Conservation (phyloP, 2,888 invertebrate species). For the Aspidiotus rigidus region DNA sequence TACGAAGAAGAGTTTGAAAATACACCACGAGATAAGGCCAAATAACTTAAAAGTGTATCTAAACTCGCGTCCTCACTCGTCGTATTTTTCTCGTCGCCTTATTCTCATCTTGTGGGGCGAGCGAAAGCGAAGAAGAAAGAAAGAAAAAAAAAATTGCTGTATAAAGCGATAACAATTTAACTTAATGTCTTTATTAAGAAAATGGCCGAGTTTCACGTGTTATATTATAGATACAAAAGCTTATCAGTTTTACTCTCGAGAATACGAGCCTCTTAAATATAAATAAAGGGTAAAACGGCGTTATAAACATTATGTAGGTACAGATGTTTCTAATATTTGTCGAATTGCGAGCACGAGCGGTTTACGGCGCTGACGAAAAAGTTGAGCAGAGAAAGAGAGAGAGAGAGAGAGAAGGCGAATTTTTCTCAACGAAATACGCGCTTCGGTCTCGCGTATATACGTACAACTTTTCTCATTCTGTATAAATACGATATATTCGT, state of each 20-base stretch:
- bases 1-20: background rate
- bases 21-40: background rate
- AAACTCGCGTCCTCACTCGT: background rate
- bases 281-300: background rate
- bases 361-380: no score
- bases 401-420: no score
- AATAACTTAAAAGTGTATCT: background rate
- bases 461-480: no score
- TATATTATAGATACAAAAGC: background rate
- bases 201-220: constrained; percentile 5
- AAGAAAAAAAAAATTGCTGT: background rate
- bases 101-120: background rate
- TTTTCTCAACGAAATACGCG: no score
- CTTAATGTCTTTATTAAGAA: constrained; percentile 18
- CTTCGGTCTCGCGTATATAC: no score
- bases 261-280: constrained; percentile 1
- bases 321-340: constrained; percentile 1
- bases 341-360: background rate
- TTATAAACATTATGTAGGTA: constrained; percentile 4
- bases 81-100: background rate
- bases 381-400: no score
- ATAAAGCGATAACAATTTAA: constrained; percentile 12
- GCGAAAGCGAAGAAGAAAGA: background rate
- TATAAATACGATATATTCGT: no score
- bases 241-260: background rate